Conservation (phyloP, 1,140 invertebrate species). For the Bacillus rossius region DNA sequence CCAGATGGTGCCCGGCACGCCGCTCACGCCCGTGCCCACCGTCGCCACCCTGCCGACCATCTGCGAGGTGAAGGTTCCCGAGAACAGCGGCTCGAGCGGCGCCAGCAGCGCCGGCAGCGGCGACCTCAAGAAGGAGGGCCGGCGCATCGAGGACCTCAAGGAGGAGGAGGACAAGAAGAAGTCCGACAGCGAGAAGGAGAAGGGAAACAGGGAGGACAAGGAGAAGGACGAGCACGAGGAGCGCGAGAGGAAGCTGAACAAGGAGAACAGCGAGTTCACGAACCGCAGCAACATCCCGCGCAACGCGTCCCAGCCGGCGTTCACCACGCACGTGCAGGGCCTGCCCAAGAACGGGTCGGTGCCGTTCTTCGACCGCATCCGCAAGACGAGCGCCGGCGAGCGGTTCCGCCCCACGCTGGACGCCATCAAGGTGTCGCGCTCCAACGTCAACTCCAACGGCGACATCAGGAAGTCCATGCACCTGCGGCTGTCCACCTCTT, state of each 20-base stretch:
- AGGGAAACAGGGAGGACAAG: conserved; percentile 19
- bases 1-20: conserved; percentile 58
- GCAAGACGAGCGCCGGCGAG: conserved; percentile 72
- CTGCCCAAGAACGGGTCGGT: conserved; percentile 43
- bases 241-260: conserved; percentile 2
- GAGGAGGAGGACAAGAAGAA: conserved; percentile 22
- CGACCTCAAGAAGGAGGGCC: conserved; percentile 21
- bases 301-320: conserved; percentile 79
- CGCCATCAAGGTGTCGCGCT: conserved; percentile 64
- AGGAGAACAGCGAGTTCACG: conserved; percentile 26
- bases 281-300: conserved; percentile 38
- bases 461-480: conserved; percentile 50
- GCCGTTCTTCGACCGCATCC: conserved; percentile 76
- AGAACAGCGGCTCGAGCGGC: conserved; percentile 52
- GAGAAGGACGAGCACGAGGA: conserved; percentile 14
- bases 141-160: conserved; percentile 17
- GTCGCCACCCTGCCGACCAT: conserved; percentile 66
- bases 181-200: conserved; percentile 20
- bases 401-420: conserved; percentile 70
- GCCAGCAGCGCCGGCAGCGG: conserved; percentile 44
- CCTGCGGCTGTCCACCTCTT: conserved; percentile 50
- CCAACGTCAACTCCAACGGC: conserved; percentile 52
- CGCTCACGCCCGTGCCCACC: conserved; percentile 69
- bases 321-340: conserved; percentile 59
- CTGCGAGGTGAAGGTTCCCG: conserved; percentile 67